phyloP scores from a whole-genome alignment of 2,888 invertebrate species.

The Clivina fossor region DNA sequence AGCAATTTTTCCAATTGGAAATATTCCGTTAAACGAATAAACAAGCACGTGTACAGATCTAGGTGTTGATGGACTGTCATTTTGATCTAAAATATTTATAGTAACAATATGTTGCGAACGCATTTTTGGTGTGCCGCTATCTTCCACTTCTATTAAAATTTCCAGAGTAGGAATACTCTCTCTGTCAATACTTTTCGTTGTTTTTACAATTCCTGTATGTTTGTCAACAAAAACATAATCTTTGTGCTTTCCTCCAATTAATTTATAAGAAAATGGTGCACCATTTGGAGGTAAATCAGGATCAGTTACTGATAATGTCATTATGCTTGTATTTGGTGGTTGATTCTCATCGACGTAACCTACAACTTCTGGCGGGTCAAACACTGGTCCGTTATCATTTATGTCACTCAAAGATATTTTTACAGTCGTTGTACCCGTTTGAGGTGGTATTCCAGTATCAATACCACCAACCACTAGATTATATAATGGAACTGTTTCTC shows the following conservation, averaged over 20 bases:
- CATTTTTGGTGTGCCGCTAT: constrained; percentile 83
- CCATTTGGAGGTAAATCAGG: constrained; percentile 89
- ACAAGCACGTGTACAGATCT: constrained; percentile 80
- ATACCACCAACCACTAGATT: constrained; percentile 82
- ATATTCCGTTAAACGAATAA: constrained; percentile 73
- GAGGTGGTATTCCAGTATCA: constrained; percentile 85
- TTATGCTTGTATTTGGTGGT: constrained; percentile 77
- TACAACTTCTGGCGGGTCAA: constrained; percentile 69
- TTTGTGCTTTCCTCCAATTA: constrained; percentile 78
- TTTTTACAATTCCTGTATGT: constrained; percentile 77
- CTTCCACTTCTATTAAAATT: constrained; percentile 81
- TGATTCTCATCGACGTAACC: constrained; percentile 87
- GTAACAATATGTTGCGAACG: constrained; percentile 76
- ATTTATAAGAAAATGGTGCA: constrained; percentile 81
- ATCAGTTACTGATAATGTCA: constrained; percentile 84
- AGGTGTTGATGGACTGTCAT: constrained; percentile 86
- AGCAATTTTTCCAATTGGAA: constrained; percentile 82
- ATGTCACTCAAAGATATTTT: constrained; percentile 79
- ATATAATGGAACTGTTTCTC: constrained; percentile 77
- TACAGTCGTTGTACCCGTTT: constrained; percentile 87
- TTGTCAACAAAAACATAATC: constrained; percentile 75
- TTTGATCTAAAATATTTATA: constrained; percentile 80
- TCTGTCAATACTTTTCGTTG: constrained; percentile 78
- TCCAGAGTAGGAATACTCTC: constrained; percentile 76
- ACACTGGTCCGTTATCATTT: constrained; percentile 91